Evolutionary conservation across 1,140 invertebrate genomes (phyloP), one percentile per base, ranked within the genome.

Genomic region (Pachypeltis micranthus): DNA sequence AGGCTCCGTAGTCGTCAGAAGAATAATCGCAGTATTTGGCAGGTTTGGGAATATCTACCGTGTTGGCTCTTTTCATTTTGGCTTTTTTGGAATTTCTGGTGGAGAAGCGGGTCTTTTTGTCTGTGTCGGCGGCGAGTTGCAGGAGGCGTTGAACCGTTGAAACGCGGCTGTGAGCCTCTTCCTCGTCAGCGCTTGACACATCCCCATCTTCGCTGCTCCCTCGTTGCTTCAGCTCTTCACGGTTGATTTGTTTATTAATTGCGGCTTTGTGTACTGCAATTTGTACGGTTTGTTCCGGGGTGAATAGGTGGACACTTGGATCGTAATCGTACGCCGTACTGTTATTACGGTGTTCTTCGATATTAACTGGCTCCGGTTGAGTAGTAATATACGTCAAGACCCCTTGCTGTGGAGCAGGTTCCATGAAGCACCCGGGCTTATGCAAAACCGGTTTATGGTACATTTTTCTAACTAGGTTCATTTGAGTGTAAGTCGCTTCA

Each of bases 11-110:
- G 44, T 70, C 69, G 10, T 67, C 70, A 21, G 69, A 69, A n/a
- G 67, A 70, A 23, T 67, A 65, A 44, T 80, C 76, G 67, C 80
- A 82, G 66, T 75, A 80, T 44, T 77, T 77, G 12, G 79, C 70
- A 0, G 83, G 84, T 70, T 87, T 87, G 0, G 88, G 87, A 70
- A 91, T 90, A 69, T 92, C 88, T 64, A 92, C 90, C 1, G 89
- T 92, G 63, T 92, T 92, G 0, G 88, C 88, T 24, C 90, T 78
- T 75, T 91, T 91, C 80, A 91, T 89, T 67, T 85, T 83, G 2
- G 82, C 76, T 69, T 87, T 88, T 68, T 87, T 88, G 34, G 74
- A 80, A 29, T 74, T 79, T 65, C 65, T 54, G 21, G 56, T 47
- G 31, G 64, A 57, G 69, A 63, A 73, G 65, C 29, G 67, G 66